Evolutionary conservation across 2,888 invertebrate genomes (phyloP).

Genomic region (Phasia obesa): DNA sequence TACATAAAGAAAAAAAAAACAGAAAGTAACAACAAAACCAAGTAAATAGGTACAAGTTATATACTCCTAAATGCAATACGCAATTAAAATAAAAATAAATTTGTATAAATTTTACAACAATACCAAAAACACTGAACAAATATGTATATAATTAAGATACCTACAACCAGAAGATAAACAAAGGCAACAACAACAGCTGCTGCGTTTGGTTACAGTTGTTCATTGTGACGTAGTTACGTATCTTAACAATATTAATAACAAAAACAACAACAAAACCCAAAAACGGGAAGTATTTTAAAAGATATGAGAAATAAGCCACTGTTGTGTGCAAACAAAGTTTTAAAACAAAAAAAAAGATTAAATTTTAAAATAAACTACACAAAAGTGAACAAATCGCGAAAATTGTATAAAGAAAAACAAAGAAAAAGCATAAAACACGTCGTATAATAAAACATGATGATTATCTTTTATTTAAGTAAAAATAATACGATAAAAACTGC

Average conservation of each 20-base stretch:
- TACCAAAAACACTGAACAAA: background rate
- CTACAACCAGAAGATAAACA: constrained; percentile 33
- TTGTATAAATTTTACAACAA: constrained; percentile 7
- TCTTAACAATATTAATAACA: constrained; percentile 33
- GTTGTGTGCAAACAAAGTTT: constrained; percentile 25
- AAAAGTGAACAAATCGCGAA: constrained; percentile 27
- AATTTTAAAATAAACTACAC: too few species aligned
- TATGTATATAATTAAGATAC: constrained; percentile 9
- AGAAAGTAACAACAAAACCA: background rate
- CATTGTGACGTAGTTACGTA: constrained; percentile 52
- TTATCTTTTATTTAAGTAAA: constrained; percentile 38
- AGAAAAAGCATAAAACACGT: constrained; percentile 56
- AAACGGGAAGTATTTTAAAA: constrained; percentile 55
- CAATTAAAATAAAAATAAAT: constrained; percentile 44
- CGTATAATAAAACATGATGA: constrained; percentile 63
- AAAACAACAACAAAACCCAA: constrained; percentile 23
- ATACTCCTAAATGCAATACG: constrained; percentile 26
- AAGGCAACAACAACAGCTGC: constrained; percentile 36
- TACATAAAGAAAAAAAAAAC: background rate
- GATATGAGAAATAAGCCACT: constrained; percentile 13
- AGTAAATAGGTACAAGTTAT: background rate
- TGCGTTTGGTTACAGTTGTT: constrained; percentile 29
- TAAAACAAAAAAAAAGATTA: too few species aligned
- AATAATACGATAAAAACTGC: too few species aligned
- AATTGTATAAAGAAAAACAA: constrained; percentile 43